Percentiles rank a stretch among this genome's conserved stretches.
phyloP scores from a whole-genome alignment of 2,113 vertebrate species.

The Albula goreensis region DNA sequence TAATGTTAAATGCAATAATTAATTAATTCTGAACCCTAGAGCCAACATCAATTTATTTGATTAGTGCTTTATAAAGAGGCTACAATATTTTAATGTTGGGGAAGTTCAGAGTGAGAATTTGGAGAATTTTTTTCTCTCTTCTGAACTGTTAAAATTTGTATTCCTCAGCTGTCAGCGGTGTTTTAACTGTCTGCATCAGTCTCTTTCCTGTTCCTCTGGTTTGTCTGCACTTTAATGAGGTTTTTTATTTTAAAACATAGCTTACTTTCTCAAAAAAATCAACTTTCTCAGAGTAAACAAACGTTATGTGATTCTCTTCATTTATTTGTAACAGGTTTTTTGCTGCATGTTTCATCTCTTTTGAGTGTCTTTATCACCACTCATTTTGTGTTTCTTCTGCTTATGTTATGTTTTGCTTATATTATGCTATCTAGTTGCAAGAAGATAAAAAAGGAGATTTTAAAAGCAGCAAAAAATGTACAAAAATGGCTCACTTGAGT shows the following conservation, averaged over 20 bases:
- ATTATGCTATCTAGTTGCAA: not conserved
- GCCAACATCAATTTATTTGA: conserved; percentile 74
- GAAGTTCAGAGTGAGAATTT: conserved; percentile 38
- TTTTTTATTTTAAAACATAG: not conserved
- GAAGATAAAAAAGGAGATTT: not conserved
- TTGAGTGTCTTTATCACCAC: not conserved
- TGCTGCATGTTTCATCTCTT: not conserved
- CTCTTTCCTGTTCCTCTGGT: not conserved
- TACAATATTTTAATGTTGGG: conserved; percentile 51
- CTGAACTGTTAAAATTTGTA: conserved; percentile 7
- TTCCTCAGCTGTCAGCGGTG: not conserved
- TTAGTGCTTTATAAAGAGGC: conserved; percentile 69
- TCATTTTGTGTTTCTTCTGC: not conserved
- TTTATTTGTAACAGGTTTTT: not conserved
- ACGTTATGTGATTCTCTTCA: not conserved
- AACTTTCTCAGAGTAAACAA: not conserved
- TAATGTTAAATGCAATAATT: conserved; percentile 69
- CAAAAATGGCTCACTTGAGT: not conserved
- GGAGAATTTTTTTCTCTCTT: not conserved
- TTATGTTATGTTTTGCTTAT: not conserved
- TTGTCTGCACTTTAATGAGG: not conserved
- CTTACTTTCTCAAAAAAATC: not conserved
- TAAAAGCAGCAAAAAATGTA: not conserved
- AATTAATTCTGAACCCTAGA: conserved; percentile 67
- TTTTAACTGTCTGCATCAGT: not conserved